Evolutionary conservation across 2,888 invertebrate genomes (phyloP), one percentile per base, ranked within the genome.

Genomic region (Volucella inflata): DNA sequence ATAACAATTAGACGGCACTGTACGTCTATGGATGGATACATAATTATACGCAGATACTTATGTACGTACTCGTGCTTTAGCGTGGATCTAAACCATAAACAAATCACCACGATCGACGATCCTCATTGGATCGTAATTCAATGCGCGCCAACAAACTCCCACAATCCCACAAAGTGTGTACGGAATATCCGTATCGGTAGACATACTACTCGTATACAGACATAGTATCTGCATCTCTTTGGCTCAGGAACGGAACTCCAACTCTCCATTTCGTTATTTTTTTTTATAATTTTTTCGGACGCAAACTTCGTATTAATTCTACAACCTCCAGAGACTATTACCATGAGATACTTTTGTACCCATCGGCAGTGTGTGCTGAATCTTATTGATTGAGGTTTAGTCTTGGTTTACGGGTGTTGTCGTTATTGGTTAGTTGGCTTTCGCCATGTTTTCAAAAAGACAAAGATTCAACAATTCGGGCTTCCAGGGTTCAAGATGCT

Each of bases 371-470:
- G 71, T 80, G 80, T 75, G 65, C 79, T 75, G 80, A 71, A 62
- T 81, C 76, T 81, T 85, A 85, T 85, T 85, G 85, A 85, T 85
- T 81, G 81, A 77, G 81, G 85, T 77, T 30, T 30, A 30, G 30
- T 30, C 30, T 30, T 81, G 81, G 81, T 62, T 62, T 72, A 62
- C 50, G 71, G 50, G 55, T 48, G 68, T 57, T 36, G 38, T 53
- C 14, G n/a, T 38, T 14, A 46, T 11, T 44, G 65, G 44, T 44
- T 12, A 59, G 51, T 36, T 57, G 72, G 81, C 85, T 81, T 85
- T 81, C 85, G 48, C 80, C 68, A 30, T 30, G 30, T 30, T 6
- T 30, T 30, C 6, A 6, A 30, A 2, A 30, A 30, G 30, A 30
- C 10, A 12, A 42, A 30, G 48, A 44, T 16, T 42, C 38, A 55